Base-by-base conservation (phyloP, 2,888 invertebrate genomes). In the Chymomyza amoena region DNA sequence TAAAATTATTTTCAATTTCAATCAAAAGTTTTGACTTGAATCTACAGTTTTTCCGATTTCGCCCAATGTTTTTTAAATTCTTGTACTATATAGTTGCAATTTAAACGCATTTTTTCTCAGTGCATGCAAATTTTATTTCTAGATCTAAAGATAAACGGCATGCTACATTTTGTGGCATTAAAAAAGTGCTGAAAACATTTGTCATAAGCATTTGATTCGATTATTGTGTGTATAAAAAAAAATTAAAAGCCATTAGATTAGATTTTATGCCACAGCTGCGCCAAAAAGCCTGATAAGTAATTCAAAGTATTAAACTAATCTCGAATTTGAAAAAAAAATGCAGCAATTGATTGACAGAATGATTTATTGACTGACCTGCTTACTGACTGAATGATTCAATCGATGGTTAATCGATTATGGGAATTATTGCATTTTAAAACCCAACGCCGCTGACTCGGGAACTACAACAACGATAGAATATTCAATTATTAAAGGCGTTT, bases 351-450 rank as follows among this genome's bases (percentile, higher is more conserved):
- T 13, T 45, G 39, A 10, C 4, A 1, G 39, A 45, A 13, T 64
- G 74, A 70, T 69, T 32, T 32, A 32, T 32, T 73, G 73, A 61
- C 61, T 15, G 64, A 61, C 50, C 51, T 61, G 25, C 39, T 20
- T n/a, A 45, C 16, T 45, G 6, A 39, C 6, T 60, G n/a, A n/a
- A 4, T 10, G 28, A 9, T 61, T 6, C 32, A 62, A 72, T 64
- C 61, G 70, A 67, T 71, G 61, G 25, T 3, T 7, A 68, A 65
- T 68, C 65, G 54, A 73, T 73, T 69, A 63, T 61, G 32, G 18
- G 50, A 66, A 61, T 15, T 15, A 13, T 6, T 28, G 32, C 9
- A 39, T 45, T 57, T 64, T 68, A 45, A 45, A 45, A 13, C 13
- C 39, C 39, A 13, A 45, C 39, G 13, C 39, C 39, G 6, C 3